Evolutionary conservation across 30 jellyfish, hydroid and myxozoan species (phyloP).

Genomic region (Euphysa ruthae): DNA sequence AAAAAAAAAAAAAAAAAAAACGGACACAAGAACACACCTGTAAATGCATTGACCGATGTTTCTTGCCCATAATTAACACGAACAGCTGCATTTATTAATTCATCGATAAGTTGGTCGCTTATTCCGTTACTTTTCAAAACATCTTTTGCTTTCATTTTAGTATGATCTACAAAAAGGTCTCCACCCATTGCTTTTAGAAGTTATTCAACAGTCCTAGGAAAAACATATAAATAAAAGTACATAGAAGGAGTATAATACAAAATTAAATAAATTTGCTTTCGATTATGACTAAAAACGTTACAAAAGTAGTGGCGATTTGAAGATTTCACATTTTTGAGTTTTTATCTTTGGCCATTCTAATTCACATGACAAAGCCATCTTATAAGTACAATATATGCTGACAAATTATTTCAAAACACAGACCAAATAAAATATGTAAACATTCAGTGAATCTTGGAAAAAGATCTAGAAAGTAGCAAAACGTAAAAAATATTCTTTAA

Average conservation of each 20-base stretch:
- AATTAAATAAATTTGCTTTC: too few species aligned
- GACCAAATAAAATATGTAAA: too few species aligned
- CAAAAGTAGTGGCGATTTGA: background rate
- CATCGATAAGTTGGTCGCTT: conserved; percentile 41
- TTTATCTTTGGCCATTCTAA: too few species aligned
- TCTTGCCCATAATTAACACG: conserved; percentile 80
- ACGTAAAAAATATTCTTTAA: too few species aligned
- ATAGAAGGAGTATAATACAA: background rate
- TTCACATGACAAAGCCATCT: too few species aligned
- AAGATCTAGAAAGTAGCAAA: too few species aligned
- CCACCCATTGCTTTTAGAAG: conserved; percentile 58
- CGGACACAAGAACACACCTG: conserved; percentile 30
- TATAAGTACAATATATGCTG: too few species aligned
- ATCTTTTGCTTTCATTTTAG: conserved; percentile 32
- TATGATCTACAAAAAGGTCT: conserved; percentile 21
- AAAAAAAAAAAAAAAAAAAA: background rate
- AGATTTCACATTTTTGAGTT: too few species aligned
- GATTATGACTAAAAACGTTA: background rate
- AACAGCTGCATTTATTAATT: conserved; percentile 61
- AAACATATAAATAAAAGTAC: background rate
- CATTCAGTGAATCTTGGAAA: too few species aligned
- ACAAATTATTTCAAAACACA: too few species aligned
- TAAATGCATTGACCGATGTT: conserved; percentile 54
- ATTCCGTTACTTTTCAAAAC: conserved; percentile 32
- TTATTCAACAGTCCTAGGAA: conserved; percentile 47